Evolutionary conservation across 2,797 vertebrate genomes (phyloP).

Genomic region (Neosilurus mollespiculum): DNA sequence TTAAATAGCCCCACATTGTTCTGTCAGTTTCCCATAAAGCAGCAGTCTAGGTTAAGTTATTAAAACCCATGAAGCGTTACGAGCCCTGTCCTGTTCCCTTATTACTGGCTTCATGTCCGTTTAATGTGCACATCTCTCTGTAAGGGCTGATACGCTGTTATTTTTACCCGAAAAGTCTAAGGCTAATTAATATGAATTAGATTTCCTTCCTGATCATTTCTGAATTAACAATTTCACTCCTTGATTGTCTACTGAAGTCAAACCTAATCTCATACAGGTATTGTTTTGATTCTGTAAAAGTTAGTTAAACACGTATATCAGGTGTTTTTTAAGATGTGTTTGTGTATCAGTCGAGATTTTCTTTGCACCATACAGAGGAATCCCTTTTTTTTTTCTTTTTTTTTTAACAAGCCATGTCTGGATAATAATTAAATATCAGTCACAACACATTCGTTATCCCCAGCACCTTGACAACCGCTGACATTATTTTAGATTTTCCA

Average conservation of each 20-base stretch:
- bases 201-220: not conserved
- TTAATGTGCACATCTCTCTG: constrained; percentile 8
- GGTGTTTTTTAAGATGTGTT: not conserved
- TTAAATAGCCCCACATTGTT: constrained; percentile 51
- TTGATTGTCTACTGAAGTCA: not conserved
- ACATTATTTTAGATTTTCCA: constrained; percentile 31
- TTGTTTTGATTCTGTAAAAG: not conserved
- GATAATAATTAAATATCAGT: not conserved
- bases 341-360: not conserved
- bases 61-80: constrained; percentile 45
- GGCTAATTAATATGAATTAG: not conserved
- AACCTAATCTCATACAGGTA: not conserved
- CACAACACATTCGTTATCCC: not conserved
- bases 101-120: constrained; percentile 16
- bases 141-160: not conserved
- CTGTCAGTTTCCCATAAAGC: constrained; percentile 28
- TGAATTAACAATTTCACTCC: not conserved
- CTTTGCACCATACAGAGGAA: not conserved
- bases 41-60: constrained; percentile 37
- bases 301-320: not conserved
- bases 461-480: not conserved
- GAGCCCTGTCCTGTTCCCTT: constrained; percentile 22
- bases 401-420: not conserved
- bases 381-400: not conserved
- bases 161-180: not conserved